Evolutionary conservation across 2,888 invertebrate genomes (phyloP), one percentile per base, ranked within the genome.

Genomic region (Lordiphosa andalusiaca): DNA sequence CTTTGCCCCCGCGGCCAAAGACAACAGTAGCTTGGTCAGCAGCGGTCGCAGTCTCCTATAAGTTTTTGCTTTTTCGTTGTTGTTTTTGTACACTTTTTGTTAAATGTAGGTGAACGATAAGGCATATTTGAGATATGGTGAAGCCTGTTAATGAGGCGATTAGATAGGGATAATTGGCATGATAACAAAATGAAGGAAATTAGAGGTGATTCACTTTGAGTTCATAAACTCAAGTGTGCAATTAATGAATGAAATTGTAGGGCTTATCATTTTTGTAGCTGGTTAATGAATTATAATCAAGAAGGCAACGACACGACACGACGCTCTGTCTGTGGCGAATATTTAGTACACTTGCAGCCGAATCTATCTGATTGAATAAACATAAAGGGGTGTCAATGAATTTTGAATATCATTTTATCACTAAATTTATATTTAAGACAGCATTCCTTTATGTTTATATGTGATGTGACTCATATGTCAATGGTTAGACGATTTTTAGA

Each of bases 1-100:
- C 56, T 65, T 75, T 39, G 66, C 70, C 71, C 30, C 54, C 12
- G 33, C 33, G 44, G 67, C 52, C 16, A 69, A 73, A 46, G 51
- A 56, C 58, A 61, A 52, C 55, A 64, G 41, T 37, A 13, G 21
- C 55, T 47, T 56, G 36, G 30, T 40, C 51, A 46, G 35, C 55
- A 19, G 13, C 10, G 40, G 36, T 23, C 33, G 13, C 12, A 5
- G 30, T 33, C 33, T 44, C 16, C 44, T 44, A 44, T 33, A 44
- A 44, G 16, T 16, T 44, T 44, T 33, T 44, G 19, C 3, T 19
- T 23, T 23, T 42, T 42, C 25, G 13, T 23, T 33, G 25, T 44
- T 30, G 16, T 10, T 33, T 33, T 33, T 16, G 10, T 30, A 12
- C 38, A 13, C 13, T 38, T 47, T 47, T 47, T 47, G 21, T 37